Percentiles rank a stretch among this genome's conserved stretches.
phyloP scores from a whole-genome alignment of 2,113 vertebrate species.

The Ursus arctos region DNA sequence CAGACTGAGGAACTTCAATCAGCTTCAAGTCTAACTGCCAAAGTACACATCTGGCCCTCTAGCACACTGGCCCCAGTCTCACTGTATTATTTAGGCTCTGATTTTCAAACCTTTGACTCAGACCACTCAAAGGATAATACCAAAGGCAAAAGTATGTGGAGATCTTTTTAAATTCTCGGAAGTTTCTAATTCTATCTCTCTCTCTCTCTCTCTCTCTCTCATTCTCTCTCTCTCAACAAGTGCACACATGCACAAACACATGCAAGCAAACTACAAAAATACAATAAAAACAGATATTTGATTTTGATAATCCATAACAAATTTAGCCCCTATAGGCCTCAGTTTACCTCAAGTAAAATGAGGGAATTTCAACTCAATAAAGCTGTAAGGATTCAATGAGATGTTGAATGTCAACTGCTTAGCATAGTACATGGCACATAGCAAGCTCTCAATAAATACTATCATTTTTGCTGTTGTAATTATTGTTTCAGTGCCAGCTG shows the following conservation, averaged over 20 bases:
- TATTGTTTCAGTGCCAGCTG: neutral
- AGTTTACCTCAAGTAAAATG: conserved; percentile 32
- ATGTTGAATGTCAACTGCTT: conserved; percentile 9
- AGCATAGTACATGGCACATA: neutral
- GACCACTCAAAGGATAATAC: neutral
- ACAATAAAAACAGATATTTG: conserved; percentile 3
- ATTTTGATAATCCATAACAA: neutral
- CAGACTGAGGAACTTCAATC: neutral
- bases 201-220: neutral
- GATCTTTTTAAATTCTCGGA: conserved; percentile 58
- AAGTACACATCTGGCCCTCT: neutral
- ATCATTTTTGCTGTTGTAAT: conserved; percentile 13
- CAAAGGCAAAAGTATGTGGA: conserved; percentile 19
- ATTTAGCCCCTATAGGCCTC: neutral
- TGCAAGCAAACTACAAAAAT: conserved; percentile 3
- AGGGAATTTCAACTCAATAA: neutral
- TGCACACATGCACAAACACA: neutral
- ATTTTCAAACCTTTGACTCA: neutral
- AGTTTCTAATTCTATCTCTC: neutral
- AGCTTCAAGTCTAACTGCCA: neutral
- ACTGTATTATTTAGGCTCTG: neutral
- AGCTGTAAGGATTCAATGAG: neutral
- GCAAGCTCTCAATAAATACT: conserved; percentile 19
- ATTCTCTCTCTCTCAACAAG: neutral
- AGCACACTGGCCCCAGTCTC: neutral